These are phyloP conservation scores for Odontophorus gujanensis DNA, from an alignment of 2,113 vertebrate species.

Conservation along the genomic window DNA sequence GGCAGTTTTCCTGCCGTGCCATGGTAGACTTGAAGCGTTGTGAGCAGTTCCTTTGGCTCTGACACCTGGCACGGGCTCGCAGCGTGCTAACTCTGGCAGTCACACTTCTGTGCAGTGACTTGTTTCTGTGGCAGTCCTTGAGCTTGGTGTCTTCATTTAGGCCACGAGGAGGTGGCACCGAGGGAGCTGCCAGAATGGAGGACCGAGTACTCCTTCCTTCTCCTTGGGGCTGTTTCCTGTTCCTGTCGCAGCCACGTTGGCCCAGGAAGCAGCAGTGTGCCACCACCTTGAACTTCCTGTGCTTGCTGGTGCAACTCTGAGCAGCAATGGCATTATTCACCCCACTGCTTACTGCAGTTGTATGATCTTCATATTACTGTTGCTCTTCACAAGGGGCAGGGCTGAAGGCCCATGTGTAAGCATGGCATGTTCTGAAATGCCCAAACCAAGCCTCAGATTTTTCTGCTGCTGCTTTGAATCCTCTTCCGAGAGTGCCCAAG, in stretches of 20 bases:
- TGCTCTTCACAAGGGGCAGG: not conserved
- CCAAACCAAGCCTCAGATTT: not conserved
- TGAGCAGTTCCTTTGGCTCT: not conserved
- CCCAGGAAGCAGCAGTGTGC: not conserved
- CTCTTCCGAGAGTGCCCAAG: not conserved
- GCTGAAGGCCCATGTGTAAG: not conserved
- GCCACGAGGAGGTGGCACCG: not conserved
- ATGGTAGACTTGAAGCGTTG: not conserved
- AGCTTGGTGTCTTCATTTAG: not conserved
- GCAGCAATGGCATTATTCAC: not conserved
- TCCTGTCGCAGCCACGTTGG: not conserved
- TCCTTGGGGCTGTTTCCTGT: slow-evolving; percentile 12
- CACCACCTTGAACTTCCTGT: not conserved
- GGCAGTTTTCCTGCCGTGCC: not conserved
- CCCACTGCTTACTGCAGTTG: not conserved
- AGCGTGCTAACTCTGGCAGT: not conserved
- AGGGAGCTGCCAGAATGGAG: not conserved
- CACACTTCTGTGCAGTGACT: not conserved
- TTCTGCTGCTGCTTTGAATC: not conserved
- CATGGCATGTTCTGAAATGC: not conserved
- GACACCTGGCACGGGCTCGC: not conserved
- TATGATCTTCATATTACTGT: not conserved
- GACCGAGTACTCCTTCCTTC: not conserved
- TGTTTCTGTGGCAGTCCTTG: not conserved
- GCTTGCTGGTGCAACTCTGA: not conserved